Percentiles rank a stretch among this genome's conserved stretches.
These are phyloP conservation scores for Anguilla rostrata DNA, from an alignment of 2,113 vertebrate genomes.

Conservation along the genomic window DNA sequence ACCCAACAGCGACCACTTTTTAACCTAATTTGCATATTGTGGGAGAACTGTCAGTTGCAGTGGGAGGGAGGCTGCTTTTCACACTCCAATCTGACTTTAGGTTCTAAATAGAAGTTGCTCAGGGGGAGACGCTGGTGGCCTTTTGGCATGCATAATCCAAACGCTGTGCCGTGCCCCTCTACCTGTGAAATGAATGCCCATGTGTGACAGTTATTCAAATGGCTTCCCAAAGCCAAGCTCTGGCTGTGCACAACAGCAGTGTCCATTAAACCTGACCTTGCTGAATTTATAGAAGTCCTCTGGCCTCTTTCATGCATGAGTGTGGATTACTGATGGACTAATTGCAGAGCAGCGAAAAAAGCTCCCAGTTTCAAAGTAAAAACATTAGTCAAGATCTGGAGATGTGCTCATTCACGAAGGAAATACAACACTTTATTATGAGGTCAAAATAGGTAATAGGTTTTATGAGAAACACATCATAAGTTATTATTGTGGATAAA, in stretches of 20 bases:
- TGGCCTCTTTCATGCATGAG: neutral
- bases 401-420: neutral
- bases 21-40: neutral
- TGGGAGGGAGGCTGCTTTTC: neutral
- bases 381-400: too few relatives aligned
- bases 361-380: neutral
- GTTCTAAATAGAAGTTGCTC: neutral
- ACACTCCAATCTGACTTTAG: neutral
- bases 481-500: neutral
- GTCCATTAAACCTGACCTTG: neutral
- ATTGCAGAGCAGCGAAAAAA: neutral
- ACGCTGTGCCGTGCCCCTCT: neutral
- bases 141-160: neutral
- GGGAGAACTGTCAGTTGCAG: neutral
- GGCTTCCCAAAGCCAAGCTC: neutral
- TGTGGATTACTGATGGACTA: neutral
- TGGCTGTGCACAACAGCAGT: neutral
- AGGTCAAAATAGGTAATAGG: neutral
- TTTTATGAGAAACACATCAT: neutral
- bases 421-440: neutral
- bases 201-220: neutral
- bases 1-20: too few relatives aligned
- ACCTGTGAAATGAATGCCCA: conserved; percentile 1
- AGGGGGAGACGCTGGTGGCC: neutral
- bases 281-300: neutral